A percentile compares a stretch with the other conserved stretches of the same genome.
These are phyloP conservation scores for Oxyteleia sp. DNA, from an alignment of 2,888 invertebrate genomes.

Conservation along the genomic window DNA sequence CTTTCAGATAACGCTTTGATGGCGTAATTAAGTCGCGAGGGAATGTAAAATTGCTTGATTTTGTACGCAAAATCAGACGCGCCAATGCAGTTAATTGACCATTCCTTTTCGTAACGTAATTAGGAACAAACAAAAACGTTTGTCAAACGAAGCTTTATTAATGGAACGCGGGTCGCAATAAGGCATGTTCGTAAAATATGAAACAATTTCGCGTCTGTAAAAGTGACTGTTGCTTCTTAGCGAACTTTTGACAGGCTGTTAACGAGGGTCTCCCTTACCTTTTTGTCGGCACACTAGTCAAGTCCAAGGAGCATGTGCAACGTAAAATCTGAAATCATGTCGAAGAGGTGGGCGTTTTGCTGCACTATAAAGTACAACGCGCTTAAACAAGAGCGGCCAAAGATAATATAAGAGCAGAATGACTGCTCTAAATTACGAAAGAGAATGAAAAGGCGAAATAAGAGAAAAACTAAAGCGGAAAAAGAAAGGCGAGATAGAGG, in stretches of 20 bases:
- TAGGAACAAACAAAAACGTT: conserved; percentile 57
- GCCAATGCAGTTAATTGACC: conserved; percentile 11
- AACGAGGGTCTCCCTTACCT: conserved; percentile 67
- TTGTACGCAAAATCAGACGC: conserved; percentile 16
- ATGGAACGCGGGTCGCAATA: conserved; percentile 29
- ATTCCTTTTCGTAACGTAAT: conserved; percentile 46
- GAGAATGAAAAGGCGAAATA: conserved; percentile 57
- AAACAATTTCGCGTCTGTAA: conserved; percentile 61
- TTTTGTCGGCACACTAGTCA: conserved; percentile 60
- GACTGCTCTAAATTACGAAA: conserved; percentile 61
- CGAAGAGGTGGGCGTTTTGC: conserved; percentile 67
- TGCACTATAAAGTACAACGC: conserved; percentile 51
- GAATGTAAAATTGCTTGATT: not conserved
- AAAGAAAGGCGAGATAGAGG: too few species aligned
- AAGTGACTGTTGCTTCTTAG: conserved; percentile 63
- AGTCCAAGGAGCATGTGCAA: conserved; percentile 59
- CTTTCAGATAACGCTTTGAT: not conserved
- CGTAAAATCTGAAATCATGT: conserved; percentile 69
- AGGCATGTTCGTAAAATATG: conserved; percentile 49
- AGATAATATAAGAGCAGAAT: conserved; percentile 68
- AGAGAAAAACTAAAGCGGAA: conserved; percentile 61
- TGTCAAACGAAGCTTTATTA: conserved; percentile 55
- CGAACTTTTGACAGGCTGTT: conserved; percentile 71
- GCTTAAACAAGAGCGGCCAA: conserved; percentile 64
- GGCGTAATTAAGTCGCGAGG: conserved; percentile 12